Conservation (phyloP, 2,888 invertebrate genomes). For the Nudaria mundana region DNA sequence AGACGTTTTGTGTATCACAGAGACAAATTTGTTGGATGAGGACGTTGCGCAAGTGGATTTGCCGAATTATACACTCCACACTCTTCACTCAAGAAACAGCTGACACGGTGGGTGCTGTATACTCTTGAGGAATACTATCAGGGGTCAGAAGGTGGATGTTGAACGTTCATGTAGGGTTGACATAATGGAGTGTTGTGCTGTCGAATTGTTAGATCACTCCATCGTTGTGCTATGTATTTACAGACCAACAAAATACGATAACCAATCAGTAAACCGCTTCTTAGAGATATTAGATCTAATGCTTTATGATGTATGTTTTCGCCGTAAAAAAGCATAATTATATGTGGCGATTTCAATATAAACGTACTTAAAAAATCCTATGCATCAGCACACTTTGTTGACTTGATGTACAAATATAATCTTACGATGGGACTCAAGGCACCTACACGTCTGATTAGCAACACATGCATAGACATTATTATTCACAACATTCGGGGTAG, state of each 20-base stretch:
- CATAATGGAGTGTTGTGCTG: not conserved
- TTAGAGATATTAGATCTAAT: not conserved
- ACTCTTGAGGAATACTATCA: not conserved
- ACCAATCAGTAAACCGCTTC: not conserved
- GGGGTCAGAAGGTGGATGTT: not conserved
- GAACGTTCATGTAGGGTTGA: not conserved
- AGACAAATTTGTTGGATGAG: too few species aligned
- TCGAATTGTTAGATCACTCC: not conserved
- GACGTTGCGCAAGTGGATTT: too few species aligned
- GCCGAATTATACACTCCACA: not conserved
- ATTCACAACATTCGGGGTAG: not conserved
- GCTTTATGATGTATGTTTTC: not conserved
- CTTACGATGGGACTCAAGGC: not conserved
- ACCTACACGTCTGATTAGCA: not conserved
- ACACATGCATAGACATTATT: not conserved
- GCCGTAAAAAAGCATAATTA: not conserved
- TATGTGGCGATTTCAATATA: not conserved
- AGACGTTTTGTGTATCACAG: too few species aligned
- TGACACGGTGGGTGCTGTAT: not conserved
- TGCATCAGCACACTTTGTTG: not conserved
- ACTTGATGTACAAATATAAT: not conserved
- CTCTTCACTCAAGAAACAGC: not conserved
- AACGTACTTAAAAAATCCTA: not conserved
- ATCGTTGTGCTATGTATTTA: not conserved
- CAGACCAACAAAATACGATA: too few species aligned